Evolutionary conservation across 2,797 vertebrate genomes (phyloP).

Genomic region (Simalia tracyae): DNA sequence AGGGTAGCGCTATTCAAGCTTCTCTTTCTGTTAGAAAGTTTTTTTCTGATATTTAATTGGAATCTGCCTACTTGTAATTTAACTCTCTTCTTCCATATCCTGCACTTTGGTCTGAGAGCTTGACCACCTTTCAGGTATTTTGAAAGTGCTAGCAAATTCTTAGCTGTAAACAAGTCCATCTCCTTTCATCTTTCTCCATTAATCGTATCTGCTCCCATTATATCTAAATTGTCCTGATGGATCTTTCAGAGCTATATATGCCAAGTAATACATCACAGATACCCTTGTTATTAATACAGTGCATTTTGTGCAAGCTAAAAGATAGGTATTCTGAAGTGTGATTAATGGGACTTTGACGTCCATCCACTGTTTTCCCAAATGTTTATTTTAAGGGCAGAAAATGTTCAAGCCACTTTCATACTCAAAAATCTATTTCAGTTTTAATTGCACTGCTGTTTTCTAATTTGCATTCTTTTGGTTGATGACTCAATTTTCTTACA

Average conservation of each 20-base stretch:
- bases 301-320: neutral
- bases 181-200: neutral
- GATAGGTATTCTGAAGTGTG: neutral
- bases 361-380: neutral
- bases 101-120: neutral
- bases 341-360: neutral
- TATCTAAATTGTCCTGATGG: neutral
- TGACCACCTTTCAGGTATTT: neutral
- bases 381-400: neutral
- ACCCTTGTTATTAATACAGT: neutral
- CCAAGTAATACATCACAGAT: neutral
- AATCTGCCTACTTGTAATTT: neutral
- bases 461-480: neutral
- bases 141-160: neutral
- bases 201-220: neutral
- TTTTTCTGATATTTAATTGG: neutral
- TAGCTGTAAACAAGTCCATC: neutral
- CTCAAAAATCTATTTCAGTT: neutral
- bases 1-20: neutral
- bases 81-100: neutral
- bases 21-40: no score
- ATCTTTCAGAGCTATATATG: neutral
- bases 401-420: neutral
- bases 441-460: neutral
- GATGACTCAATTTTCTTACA: neutral